Evolutionary conservation across 2,797 vertebrate genomes (phyloP).

Genomic region (Sebastes minor): DNA sequence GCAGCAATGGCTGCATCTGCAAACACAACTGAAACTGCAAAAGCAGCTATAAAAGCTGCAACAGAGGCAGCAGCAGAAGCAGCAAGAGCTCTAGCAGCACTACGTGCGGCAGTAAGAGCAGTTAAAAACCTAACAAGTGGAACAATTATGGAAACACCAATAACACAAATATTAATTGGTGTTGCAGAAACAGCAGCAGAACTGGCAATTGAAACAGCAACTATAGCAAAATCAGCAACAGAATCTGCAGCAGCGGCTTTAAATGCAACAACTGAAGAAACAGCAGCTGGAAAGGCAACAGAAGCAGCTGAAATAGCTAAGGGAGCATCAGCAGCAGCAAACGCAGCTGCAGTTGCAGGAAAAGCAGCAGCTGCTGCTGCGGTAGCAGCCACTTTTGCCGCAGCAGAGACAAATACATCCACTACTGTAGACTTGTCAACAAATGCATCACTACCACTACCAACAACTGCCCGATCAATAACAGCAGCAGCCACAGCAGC

Average conservation of each 20-base stretch:
- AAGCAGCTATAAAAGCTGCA: not conserved
- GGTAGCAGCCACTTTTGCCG: not conserved
- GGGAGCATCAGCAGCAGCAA: not conserved
- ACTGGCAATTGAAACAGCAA: not conserved
- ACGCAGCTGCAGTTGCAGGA: not conserved
- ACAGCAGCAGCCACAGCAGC: not conserved
- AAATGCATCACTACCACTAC: not conserved
- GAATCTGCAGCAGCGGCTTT: not conserved
- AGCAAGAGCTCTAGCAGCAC: not conserved
- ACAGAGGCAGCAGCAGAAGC: not conserved
- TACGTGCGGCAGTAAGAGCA: not conserved
- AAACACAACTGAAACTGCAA: not conserved
- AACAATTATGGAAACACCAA: too few relatives aligned
- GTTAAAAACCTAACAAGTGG: not conserved
- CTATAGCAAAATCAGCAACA: not conserved
- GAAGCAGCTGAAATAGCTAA: not conserved
- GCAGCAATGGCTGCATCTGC: not conserved
- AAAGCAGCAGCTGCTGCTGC: not conserved
- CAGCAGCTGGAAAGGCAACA: not conserved
- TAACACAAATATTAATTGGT: not conserved
- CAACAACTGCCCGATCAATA: not conserved
- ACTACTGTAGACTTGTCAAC: not conserved
- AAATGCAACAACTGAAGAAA: not conserved
- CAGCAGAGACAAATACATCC: not conserved
- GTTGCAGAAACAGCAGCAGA: not conserved